These are phyloP conservation scores for Diplazon laetatorius DNA, from an alignment of 2,888 invertebrate species.

Conservation along the genomic window DNA sequence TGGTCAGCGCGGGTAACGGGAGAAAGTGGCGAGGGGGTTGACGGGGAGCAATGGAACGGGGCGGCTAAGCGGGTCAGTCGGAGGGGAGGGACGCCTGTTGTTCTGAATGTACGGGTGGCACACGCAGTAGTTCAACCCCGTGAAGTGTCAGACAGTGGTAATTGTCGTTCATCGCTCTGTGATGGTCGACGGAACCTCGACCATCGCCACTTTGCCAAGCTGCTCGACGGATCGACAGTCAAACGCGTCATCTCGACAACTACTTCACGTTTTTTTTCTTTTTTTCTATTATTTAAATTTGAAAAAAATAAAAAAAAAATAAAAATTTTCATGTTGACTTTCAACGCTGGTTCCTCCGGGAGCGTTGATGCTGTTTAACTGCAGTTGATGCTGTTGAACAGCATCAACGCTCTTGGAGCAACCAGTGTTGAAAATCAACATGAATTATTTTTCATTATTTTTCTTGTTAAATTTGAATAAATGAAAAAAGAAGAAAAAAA, in stretches of 20 bases:
- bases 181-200: constrained; percentile 50
- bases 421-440: too few relatives aligned
- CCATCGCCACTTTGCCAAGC: constrained; percentile 45
- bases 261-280: background rate
- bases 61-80: constrained; percentile 56
- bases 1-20: too few relatives aligned
- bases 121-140: constrained; percentile 58
- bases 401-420: too few relatives aligned
- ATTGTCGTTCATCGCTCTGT: constrained; percentile 62
- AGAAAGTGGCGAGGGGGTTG: constrained; percentile 29
- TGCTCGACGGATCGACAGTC: constrained; percentile 12
- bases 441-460: too few relatives aligned
- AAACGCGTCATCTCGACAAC: background rate
- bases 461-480: too few relatives aligned
- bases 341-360: too few relatives aligned
- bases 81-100: constrained; percentile 19
- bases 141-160: constrained; percentile 61
- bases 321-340: background rate
- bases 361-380: too few relatives aligned
- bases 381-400: too few relatives aligned
- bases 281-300: background rate
- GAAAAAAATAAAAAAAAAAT: too few relatives aligned
- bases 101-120: constrained; percentile 15
- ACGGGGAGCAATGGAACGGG: constrained; percentile 39
- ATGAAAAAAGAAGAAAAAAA: too few relatives aligned